phyloP scores from a whole-genome alignment of 1,140 invertebrate genomes.

The Pemphigus obesinymphae region DNA sequence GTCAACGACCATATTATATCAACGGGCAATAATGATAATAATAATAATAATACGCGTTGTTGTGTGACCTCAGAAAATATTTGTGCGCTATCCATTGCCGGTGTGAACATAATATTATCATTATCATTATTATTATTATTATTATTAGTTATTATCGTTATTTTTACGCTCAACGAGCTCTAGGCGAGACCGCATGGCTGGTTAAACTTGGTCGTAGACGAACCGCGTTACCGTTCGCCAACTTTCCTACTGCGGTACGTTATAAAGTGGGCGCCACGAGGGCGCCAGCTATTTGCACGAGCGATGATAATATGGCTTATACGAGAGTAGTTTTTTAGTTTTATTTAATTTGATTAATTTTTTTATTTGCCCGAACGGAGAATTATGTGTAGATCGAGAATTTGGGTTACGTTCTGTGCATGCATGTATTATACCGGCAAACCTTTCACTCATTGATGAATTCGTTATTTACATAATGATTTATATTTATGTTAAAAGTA shows the following conservation, averaged over 20 bases:
- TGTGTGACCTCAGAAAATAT: not conserved
- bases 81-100: not conserved
- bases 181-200: not conserved
- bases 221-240: not conserved
- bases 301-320: not conserved
- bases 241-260: slow-evolving; percentile 2
- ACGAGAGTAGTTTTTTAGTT: not conserved
- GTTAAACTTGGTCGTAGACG: slow-evolving; percentile 1
- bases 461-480: slow-evolving; percentile 25
- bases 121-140: not conserved
- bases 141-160: not conserved
- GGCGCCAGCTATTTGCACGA: slow-evolving; percentile 8
- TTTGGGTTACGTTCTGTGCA: slow-evolving; percentile 13
- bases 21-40: not conserved
- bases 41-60: not conserved
- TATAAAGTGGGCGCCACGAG: slow-evolving; percentile 13
- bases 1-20: not conserved
- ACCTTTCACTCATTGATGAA: slow-evolving; percentile 24
- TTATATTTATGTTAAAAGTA: not conserved
- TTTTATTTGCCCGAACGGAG: not conserved
- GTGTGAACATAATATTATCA: not conserved
- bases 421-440: too few relatives aligned
- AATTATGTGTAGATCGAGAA: not conserved
- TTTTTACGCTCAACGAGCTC: slow-evolving; percentile 13
- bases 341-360: slow-evolving; percentile 12